Conservation (phyloP, 2,797 vertebrate genomes). For the Sebastes glaucus region DNA sequence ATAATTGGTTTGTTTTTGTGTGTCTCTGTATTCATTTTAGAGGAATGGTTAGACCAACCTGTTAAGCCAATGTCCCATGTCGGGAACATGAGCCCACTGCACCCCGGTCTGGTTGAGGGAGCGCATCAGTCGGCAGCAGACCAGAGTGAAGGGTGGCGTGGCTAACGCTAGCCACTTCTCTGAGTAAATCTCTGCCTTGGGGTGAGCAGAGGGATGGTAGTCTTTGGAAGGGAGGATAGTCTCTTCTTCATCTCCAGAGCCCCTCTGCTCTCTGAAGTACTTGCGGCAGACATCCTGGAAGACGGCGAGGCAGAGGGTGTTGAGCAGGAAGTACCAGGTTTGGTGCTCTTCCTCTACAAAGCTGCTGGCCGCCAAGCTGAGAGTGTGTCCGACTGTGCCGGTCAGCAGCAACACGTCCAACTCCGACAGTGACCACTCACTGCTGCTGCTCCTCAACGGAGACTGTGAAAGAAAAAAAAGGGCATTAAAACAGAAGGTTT, state of each 20-base stretch:
- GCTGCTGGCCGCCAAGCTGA: slow-evolving; percentile 93
- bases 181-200: slow-evolving; percentile 54
- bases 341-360: slow-evolving; percentile 98
- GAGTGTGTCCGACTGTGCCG: slow-evolving; percentile 89
- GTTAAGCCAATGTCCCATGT: slow-evolving; percentile 95
- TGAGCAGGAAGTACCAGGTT: slow-evolving; percentile 96
- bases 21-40: not conserved
- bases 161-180: slow-evolving; percentile 89
- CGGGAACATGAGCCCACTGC: slow-evolving; percentile 94
- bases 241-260: slow-evolving; percentile 58
- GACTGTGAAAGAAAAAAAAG: slow-evolving; percentile 25
- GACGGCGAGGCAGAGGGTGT: slow-evolving; percentile 90
- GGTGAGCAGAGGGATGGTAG: slow-evolving; percentile 18
- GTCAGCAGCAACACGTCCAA: slow-evolving; percentile 87
- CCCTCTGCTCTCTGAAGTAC: slow-evolving; percentile 78
- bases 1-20: not conserved
- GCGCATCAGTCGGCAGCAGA: slow-evolving; percentile 91
- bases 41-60: slow-evolving; percentile 82
- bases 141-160: slow-evolving; percentile 87
- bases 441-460: slow-evolving; percentile 59
- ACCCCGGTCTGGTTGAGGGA: slow-evolving; percentile 95
- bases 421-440: slow-evolving; percentile 86
- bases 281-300: slow-evolving; percentile 90
- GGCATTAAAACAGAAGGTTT: not conserved
- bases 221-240: slow-evolving; percentile 65